Base-by-base conservation (phyloP, 2,797 vertebrate genomes). In the Lycodopsis pacificus region DNA sequence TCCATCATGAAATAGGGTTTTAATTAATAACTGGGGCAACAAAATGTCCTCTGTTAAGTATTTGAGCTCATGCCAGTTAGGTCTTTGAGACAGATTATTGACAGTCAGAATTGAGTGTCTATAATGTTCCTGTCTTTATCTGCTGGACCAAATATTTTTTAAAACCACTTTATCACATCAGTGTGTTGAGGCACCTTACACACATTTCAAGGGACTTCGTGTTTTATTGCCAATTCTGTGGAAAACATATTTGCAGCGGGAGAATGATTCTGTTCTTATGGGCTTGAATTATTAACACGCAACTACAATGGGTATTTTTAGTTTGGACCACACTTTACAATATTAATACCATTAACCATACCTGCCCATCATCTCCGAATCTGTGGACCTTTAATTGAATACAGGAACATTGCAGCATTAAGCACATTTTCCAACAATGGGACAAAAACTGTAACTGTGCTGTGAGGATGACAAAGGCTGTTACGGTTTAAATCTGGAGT, bases 341-440 rank as follows among this genome's bases (percentile, higher is more conserved):
- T 88, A 91, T 91, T 91, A 80, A 91, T 87, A 62, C 11, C 42
- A 64, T 82, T 92, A 56, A 82, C 80, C 86, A 81, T 51, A 82
- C 44, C 79, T 86, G 82, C 44, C 85, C 30, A 53, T 91, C 87
- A 89, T 30, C 9, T 44, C 0, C 13, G 32, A 67, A 76, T 81
- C 72, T 65, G 61, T 27, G 51, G 36, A 14, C 11, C 54, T 68
- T 80, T 77, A 76, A 82, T 76, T 85, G 59, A 77, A 80, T 8
- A 14, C 9, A 48, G 1, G 46, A 59, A 36, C 46, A 34, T 1
- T 51, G 38, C 36, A 49, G 63, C 68, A 48, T 73, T 42, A 64
- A 75, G 48, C 22, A 57, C 62, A 75, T 83, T 78, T 75, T 44
- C 59, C 54, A 68, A 68, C 71, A 66, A 12, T 57, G 72, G 17